Evolutionary conservation across 1,140 invertebrate species (phyloP).

Genomic region (Sipha flava): DNA sequence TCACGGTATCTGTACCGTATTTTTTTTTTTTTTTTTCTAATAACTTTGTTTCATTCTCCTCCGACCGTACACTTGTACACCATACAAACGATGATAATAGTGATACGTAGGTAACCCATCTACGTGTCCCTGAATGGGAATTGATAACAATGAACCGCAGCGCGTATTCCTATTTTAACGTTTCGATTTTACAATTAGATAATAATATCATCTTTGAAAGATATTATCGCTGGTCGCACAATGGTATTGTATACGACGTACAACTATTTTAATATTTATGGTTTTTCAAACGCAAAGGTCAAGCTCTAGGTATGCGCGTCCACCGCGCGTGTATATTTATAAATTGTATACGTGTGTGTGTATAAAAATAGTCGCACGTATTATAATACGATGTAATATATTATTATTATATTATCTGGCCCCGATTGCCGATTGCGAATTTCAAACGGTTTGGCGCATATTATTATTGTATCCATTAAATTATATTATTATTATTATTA

Average conservation of each 20-base stretch:
- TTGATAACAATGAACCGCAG: not conserved
- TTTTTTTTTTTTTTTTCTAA: no score
- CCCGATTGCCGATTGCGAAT: no score
- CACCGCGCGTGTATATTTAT: not conserved
- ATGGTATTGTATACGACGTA: not conserved
- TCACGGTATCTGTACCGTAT: not conserved
- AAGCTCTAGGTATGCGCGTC: not conserved
- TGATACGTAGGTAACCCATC: no score
- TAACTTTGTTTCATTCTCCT: no score
- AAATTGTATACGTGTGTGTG: not conserved
- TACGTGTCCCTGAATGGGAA: not conserved
- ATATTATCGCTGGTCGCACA: not conserved
- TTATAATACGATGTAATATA: no score
- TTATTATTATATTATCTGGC: no score
- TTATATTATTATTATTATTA: no score
- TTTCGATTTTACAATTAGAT: not conserved
- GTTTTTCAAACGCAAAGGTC: not conserved
- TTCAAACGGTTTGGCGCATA: no score
- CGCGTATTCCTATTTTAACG: not conserved
- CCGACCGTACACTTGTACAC: no score
- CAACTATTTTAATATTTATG: not conserved
- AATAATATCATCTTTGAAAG: not conserved
- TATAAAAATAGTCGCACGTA: no score
- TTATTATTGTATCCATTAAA: no score
- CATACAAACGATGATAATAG: no score